Conservation (phyloP, 2,113 vertebrate species). For the Labrus mixtus region DNA sequence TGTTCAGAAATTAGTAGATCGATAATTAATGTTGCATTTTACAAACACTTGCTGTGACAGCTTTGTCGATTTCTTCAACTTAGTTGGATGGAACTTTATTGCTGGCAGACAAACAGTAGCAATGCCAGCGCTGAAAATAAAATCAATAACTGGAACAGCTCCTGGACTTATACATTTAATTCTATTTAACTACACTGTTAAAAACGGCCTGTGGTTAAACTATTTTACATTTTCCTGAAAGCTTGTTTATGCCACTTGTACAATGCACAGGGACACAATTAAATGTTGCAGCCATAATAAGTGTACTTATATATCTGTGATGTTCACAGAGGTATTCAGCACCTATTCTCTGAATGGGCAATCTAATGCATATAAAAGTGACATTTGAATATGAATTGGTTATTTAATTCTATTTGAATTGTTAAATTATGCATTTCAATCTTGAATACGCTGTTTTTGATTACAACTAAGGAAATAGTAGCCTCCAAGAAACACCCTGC, state of each 20-base stretch:
- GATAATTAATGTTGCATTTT: slow-evolving; percentile 54
- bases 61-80: slow-evolving; percentile 50
- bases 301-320: background rate
- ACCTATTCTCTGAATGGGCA: background rate
- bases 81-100: slow-evolving; percentile 52
- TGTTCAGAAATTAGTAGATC: slow-evolving; percentile 42
- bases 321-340: background rate
- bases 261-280: background rate
- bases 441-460: background rate
- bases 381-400: slow-evolving; percentile 4
- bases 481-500: slow-evolving; percentile 6
- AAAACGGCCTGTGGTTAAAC: background rate
- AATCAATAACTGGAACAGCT: slow-evolving; percentile 59
- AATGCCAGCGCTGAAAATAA: slow-evolving; percentile 43
- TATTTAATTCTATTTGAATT: slow-evolving; percentile 8
- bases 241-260: background rate
- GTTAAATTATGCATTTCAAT: background rate
- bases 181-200: background rate
- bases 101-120: slow-evolving; percentile 32
- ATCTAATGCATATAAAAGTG: background rate
- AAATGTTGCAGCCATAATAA: background rate
- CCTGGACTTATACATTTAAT: slow-evolving; percentile 29
- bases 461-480: slow-evolving; percentile 2
- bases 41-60: slow-evolving; percentile 57
- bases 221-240: background rate